Evolutionary conservation across 2,113 vertebrate genomes (phyloP), one percentile per base, ranked within the genome.

Genomic region (Australoheros scitulus): DNA sequence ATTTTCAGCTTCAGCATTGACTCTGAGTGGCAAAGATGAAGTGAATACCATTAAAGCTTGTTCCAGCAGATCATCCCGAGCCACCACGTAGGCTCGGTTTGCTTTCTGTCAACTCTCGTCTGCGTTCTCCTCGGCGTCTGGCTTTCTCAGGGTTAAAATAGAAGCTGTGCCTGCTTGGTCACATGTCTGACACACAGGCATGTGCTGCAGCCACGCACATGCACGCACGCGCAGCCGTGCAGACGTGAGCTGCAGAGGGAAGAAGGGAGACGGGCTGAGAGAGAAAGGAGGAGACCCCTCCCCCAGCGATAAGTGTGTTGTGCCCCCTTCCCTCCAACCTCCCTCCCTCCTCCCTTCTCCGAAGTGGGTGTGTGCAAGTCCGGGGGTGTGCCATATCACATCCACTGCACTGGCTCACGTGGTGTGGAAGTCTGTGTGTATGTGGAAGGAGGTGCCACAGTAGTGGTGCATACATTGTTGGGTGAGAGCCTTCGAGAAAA

Each of bases 371-470:
- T 93, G 92, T 74, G 80, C 70, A 82, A 32, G 76, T 34, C 60
- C 56, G 90, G 92, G 92, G 93, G 92, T 93, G 93, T 93, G 93
- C 92, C 92, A 86, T 94, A 93, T 93, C 91, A 92, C 92, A 93
- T 3, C 88, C 91, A 89, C 74, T 79, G 91, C 84, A 77, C 74
- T 24, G 1, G 50, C 87, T 90, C 91, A 93, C 93, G 87, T 94
- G 92, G 83, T 91, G 68, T 55, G 77, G 58, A 77, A 50, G 47
- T 47, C n/a, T 52, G 7, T 43, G 85, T 60, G 52, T 82, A 14
- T 72, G 68, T 55, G 68, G 18, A 72, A n/a, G 18, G 47, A 68
- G 77, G 77, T 17, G 77, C 80, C 32, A 24, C 26, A 22, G 64
- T 18, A 17, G 70, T 64, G 6, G 64, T 63, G 22, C 34, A 75